Conservation (phyloP, 1,140 invertebrate genomes). For the Hypothenemus hampei region DNA sequence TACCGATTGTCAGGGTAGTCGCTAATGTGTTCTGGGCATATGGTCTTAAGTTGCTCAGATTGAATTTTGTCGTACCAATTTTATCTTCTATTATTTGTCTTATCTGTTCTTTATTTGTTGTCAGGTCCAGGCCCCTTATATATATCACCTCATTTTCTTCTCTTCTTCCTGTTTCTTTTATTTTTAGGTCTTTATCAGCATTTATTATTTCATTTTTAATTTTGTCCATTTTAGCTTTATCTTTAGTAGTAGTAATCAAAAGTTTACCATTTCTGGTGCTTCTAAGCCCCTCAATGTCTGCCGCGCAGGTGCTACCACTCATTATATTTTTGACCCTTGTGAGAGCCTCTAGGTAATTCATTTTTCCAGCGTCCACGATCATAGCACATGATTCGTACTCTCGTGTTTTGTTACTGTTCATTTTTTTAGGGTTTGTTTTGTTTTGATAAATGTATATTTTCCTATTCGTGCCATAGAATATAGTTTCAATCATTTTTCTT, state of each 20-base stretch:
- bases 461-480: constrained; percentile 1
- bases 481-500: constrained; percentile 4
- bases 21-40: background rate
- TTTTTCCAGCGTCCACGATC: background rate
- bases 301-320: background rate
- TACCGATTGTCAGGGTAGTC: background rate
- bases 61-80: background rate
- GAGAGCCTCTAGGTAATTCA: background rate
- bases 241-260: constrained; percentile 8
- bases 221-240: background rate
- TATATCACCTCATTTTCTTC: background rate
- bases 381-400: background rate
- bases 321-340: background rate
- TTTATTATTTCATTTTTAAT: constrained; percentile 2
- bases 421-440: background rate
- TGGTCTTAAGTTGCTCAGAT: constrained; percentile 6
- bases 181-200: background rate
- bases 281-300: background rate
- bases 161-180: background rate
- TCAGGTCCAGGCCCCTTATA: constrained; percentile 6
- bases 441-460: background rate
- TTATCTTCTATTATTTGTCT: background rate
- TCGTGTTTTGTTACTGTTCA: background rate
- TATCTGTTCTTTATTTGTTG: constrained; percentile 1
- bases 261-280: constrained; percentile 18